phyloP scores from a whole-genome alignment of 2,113 vertebrate species.

The Sinosuthora webbiana region DNA sequence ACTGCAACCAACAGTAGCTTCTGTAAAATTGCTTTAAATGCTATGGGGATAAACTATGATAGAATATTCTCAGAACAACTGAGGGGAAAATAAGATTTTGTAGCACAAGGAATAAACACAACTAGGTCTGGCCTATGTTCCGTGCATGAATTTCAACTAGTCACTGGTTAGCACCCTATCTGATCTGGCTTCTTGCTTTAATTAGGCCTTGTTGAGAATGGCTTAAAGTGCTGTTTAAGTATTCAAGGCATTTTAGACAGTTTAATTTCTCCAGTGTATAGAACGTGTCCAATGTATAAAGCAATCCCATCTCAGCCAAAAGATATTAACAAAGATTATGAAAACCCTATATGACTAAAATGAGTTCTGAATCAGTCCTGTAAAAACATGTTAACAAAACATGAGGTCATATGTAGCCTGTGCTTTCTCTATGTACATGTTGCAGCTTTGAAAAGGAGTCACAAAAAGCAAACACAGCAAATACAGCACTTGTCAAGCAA shows the following conservation, averaged over 20 bases:
- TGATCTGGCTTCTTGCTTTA: neutral
- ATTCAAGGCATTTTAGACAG: neutral
- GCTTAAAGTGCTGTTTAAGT: neutral
- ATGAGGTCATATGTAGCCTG: neutral
- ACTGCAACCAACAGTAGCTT: neutral
- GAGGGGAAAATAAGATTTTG: neutral
- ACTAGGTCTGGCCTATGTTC: neutral
- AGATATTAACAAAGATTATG: neutral
- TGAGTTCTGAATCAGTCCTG: neutral
- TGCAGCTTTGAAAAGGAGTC: conserved; percentile 3
- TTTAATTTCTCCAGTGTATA: conserved; percentile 1
- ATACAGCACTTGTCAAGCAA: conserved; percentile 6
- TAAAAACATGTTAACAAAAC: conserved; percentile 12
- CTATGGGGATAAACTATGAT: neutral
- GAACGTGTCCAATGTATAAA: neutral
- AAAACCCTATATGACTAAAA: neutral
- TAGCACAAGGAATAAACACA: neutral
- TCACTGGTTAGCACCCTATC: neutral
- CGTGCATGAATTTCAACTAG: neutral
- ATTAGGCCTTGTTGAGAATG: neutral
- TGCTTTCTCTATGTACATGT: neutral
- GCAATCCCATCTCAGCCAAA: neutral
- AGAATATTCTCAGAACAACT: neutral
- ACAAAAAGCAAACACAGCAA: conserved; percentile 11
- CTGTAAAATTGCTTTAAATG: neutral